phyloP scores from a whole-genome alignment of 2,113 vertebrate genomes.

The Piaya cayana region DNA sequence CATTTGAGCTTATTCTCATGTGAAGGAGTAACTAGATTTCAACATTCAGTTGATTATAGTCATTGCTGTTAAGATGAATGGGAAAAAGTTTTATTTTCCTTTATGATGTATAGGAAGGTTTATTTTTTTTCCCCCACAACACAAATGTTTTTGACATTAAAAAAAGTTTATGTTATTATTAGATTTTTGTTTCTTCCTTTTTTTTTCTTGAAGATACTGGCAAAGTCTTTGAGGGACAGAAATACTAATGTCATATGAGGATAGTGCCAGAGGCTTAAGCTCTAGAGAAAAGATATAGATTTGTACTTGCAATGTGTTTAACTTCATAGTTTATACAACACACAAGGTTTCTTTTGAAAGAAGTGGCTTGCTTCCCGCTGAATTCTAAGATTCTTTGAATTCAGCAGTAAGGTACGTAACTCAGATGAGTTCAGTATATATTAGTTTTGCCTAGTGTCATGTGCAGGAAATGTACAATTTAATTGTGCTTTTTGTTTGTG shows the following conservation, averaged over 20 bases:
- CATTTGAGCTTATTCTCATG: background rate
- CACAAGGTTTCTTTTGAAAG: background rate
- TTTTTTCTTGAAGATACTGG: background rate
- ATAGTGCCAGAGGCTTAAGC: background rate
- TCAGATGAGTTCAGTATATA: background rate
- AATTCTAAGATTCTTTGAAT: constrained; percentile 38
- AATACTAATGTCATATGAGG: background rate
- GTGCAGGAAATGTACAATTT: background rate
- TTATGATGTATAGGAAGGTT: background rate
- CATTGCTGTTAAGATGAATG: background rate
- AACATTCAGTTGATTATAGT: background rate
- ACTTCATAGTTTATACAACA: background rate
- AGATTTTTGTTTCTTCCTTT: background rate
- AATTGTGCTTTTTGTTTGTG: background rate
- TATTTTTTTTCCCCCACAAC: background rate
- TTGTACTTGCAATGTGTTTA: background rate
- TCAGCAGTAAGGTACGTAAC: background rate
- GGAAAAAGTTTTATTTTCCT: background rate
- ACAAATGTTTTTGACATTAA: background rate
- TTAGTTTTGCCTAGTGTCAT: background rate
- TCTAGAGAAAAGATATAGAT: background rate
- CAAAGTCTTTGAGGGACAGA: constrained; percentile 1
- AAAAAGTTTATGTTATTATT: background rate
- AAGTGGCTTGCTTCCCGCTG: background rate
- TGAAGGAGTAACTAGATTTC: background rate